Conservation (phyloP, 1,140 invertebrate genomes). For the Trichoplusia ni region DNA sequence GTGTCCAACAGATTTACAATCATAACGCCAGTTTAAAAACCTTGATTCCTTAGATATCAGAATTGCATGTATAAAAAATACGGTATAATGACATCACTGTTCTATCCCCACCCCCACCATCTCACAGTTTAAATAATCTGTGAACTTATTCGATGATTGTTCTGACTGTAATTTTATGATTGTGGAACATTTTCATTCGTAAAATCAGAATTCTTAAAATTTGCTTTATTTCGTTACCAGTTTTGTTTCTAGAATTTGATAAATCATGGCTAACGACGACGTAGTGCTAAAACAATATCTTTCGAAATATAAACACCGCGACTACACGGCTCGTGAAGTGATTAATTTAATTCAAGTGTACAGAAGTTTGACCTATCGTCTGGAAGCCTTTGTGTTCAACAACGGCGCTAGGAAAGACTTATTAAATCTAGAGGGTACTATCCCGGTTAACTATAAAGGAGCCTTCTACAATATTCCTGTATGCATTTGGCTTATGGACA, state of each 20-base stretch:
- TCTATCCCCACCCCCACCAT: no score
- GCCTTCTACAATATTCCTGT: constrained; percentile 97
- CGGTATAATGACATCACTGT: constrained; percentile 12
- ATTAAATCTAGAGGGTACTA: constrained; percentile 94
- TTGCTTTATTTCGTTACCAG: neutral
- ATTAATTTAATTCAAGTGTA: constrained; percentile 87
- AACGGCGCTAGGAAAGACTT: constrained; percentile 93
- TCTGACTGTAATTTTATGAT: constrained; percentile 19
- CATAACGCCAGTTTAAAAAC: no score
- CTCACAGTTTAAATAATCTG: neutral
- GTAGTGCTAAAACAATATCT: constrained; percentile 81
- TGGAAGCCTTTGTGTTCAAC: constrained; percentile 90
- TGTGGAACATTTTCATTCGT: neutral
- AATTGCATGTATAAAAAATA: no score
- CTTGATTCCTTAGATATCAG: no score
- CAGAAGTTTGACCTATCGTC: constrained; percentile 84
- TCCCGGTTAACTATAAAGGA: constrained; percentile 96
- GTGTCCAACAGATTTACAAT: no score
- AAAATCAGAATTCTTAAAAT: constrained; percentile 5
- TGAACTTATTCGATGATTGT: neutral
- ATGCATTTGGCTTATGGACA: constrained; percentile 97
- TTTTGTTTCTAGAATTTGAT: constrained; percentile 8
- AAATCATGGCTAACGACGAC: constrained; percentile 76
- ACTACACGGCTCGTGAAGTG: constrained; percentile 89
- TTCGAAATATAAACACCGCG: constrained; percentile 88